Evolutionary conservation across 2,797 vertebrate species (phyloP).

Genomic region (Platyrinchus mystaceus): DNA sequence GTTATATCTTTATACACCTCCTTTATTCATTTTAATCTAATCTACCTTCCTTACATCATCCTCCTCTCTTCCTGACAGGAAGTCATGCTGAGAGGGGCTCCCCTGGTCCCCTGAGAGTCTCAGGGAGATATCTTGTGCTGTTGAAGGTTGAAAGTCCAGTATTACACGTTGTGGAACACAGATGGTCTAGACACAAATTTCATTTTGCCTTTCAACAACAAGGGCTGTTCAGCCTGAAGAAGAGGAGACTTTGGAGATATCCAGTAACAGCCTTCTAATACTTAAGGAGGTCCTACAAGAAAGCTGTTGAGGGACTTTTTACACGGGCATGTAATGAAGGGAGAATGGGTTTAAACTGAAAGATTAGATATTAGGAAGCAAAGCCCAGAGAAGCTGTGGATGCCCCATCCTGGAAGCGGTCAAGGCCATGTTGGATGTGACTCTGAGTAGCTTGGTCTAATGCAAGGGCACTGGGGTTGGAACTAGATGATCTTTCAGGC

Average conservation of each 20-base stretch:
- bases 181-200: not conserved
- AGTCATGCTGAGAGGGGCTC: not conserved
- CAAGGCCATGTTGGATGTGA: not conserved
- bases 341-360: not conserved
- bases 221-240: not conserved
- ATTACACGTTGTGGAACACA: not conserved
- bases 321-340: not conserved
- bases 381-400: not conserved
- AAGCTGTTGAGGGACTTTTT: not conserved
- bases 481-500: not conserved
- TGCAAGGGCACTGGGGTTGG: not conserved
- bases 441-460: not conserved
- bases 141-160: not conserved
- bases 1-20: not conserved
- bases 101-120: not conserved
- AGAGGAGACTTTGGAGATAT: not conserved
- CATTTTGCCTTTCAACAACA: not conserved
- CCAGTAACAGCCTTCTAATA: not conserved
- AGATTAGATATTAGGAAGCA: not conserved
- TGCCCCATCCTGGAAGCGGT: not conserved
- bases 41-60: constrained; percentile 43
- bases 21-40: constrained; percentile 43
- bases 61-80: not conserved
- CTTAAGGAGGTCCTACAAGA: not conserved
- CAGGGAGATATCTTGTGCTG: not conserved